These are phyloP conservation scores for Planiliza haematocheilus DNA, from an alignment of 2,113 vertebrate species.

Conservation along the genomic window DNA sequence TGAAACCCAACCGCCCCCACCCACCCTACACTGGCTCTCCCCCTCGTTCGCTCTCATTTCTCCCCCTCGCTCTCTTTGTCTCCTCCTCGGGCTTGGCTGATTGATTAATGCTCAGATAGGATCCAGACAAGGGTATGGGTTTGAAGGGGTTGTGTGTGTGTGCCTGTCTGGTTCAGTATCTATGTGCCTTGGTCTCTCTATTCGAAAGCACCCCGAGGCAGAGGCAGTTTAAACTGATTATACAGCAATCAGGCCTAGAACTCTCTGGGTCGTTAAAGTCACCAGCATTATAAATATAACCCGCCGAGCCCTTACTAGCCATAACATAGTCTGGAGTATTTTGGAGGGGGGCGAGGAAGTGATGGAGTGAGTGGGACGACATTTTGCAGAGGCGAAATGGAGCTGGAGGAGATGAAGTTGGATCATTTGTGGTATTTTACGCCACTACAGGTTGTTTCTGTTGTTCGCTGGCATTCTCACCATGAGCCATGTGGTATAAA, in stretches of 20 bases:
- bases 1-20: conserved; percentile 52
- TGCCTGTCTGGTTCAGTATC: conserved; percentile 11
- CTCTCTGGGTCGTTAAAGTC: conserved; percentile 62
- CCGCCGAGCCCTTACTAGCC: conserved; percentile 38
- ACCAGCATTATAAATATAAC: conserved; percentile 64
- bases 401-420: not conserved
- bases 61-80: conserved; percentile 37
- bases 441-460: not conserved
- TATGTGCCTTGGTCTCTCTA: conserved; percentile 34
- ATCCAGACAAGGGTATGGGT: conserved; percentile 52
- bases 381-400: not conserved
- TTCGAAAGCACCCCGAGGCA: conserved; percentile 52
- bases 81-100: conserved; percentile 55
- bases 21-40: conserved; percentile 36
- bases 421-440: not conserved
- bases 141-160: conserved; percentile 23
- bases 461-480: no score
- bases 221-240: conserved; percentile 73
- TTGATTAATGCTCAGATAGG: conserved; percentile 72
- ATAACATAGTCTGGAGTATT: conserved; percentile 20
- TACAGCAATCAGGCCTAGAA: conserved; percentile 59
- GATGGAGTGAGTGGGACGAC: not conserved
- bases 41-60: conserved; percentile 41
- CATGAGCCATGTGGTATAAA: no score
- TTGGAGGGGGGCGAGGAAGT: conserved; percentile 8